A percentile compares a stretch with the other conserved stretches of the same genome.
Conservation (phyloP, 2,888 invertebrate species). For the Dryobota labecula region DNA sequence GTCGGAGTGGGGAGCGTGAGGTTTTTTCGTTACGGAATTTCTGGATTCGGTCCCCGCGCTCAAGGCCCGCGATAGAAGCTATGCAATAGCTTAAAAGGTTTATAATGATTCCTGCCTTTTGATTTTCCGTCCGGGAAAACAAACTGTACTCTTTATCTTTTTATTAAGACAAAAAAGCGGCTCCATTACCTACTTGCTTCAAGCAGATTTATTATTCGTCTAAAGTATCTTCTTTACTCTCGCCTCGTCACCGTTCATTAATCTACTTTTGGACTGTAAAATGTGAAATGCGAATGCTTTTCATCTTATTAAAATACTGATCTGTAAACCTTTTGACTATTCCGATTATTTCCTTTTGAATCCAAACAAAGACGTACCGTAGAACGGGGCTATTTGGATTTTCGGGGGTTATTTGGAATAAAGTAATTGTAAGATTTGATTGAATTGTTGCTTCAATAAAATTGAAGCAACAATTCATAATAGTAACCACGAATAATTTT, state of each 20-base stretch:
- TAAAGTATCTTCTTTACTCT: neutral
- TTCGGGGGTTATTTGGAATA: too few relatives aligned
- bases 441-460: too few relatives aligned
- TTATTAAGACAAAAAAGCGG: slow-evolving; percentile 25
- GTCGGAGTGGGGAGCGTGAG: too few relatives aligned
- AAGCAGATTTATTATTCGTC: slow-evolving; percentile 30
- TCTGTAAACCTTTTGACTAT: neutral
- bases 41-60: too few relatives aligned
- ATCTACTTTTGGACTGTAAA: slow-evolving; percentile 15
- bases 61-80: too few relatives aligned
- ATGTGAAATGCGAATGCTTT: slow-evolving; percentile 12
- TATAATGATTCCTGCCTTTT: neutral
- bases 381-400: too few relatives aligned
- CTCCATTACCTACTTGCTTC: slow-evolving; percentile 16
- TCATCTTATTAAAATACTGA: slow-evolving; percentile 17
- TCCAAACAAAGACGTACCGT: neutral
- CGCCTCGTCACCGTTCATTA: slow-evolving; percentile 29
- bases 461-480: too few relatives aligned
- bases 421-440: too few relatives aligned
- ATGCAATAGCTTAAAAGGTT: too few relatives aligned
- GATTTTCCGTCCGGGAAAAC: neutral
- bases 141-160: slow-evolving; percentile 15
- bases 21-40: too few relatives aligned
- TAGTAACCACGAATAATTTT: too few relatives aligned
- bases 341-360: neutral